A percentile compares a stretch with the other conserved stretches of the same genome.
These are phyloP conservation scores for Piaya cayana DNA, from an alignment of 2,113 vertebrate genomes.

Conservation along the genomic window DNA sequence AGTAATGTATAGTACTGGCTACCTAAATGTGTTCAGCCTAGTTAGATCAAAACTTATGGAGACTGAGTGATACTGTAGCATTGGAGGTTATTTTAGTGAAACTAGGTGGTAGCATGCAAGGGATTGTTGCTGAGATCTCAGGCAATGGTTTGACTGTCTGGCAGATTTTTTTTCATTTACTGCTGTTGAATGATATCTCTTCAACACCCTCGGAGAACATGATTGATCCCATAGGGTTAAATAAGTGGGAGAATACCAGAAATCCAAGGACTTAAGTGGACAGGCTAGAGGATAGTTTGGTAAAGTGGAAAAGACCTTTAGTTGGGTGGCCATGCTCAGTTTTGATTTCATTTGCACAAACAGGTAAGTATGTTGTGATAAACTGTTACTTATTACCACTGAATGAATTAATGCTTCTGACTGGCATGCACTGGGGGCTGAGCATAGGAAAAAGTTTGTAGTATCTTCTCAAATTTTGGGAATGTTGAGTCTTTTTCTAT, in stretches of 20 bases:
- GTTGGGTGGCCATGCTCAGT: background rate
- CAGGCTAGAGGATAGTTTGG: background rate
- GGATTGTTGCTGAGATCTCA: slow-evolving; percentile 27
- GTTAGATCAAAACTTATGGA: slow-evolving; percentile 67
- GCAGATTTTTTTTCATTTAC: background rate
- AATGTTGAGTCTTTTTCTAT: background rate
- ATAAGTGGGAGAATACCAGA: background rate
- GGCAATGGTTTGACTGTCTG: slow-evolving; percentile 16
- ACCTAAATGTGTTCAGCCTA: slow-evolving; percentile 70
- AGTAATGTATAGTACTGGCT: slow-evolving; percentile 73
- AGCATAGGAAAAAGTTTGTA: background rate
- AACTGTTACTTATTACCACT: background rate
- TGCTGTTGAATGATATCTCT: background rate
- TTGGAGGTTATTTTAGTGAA: slow-evolving; percentile 63
- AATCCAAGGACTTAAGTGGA: background rate
- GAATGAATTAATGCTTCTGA: background rate
- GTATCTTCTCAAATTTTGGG: background rate
- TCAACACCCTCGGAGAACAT: background rate
- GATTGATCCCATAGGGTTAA: background rate
- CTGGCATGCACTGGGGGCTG: rapidly evolving
- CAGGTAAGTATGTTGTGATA: background rate
- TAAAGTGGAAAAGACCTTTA: background rate
- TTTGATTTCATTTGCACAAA: background rate
- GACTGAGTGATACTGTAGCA: slow-evolving; percentile 44
- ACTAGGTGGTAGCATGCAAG: background rate